phyloP scores from a whole-genome alignment of 2,797 vertebrate genomes.

The Poecilia gillii region DNA sequence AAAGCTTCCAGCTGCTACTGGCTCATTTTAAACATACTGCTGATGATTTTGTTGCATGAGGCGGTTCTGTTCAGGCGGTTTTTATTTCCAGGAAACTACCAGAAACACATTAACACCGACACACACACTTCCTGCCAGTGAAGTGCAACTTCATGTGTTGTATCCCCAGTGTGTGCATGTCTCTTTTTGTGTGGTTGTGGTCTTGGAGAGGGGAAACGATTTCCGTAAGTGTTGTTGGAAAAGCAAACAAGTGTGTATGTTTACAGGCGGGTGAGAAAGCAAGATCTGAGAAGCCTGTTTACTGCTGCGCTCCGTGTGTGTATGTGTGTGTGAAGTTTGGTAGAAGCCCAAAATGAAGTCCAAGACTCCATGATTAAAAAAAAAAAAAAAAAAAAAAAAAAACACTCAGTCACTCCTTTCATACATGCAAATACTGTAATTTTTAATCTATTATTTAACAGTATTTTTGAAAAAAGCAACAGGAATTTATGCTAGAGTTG shows the following conservation, averaged over 20 bases:
- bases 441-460: not conserved
- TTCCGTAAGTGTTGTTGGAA: conserved; percentile 71
- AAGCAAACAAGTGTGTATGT: conserved; percentile 74
- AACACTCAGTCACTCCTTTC: conserved; percentile 9
- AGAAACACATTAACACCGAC: conserved; percentile 43
- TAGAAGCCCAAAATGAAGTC: conserved; percentile 41
- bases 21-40: not conserved
- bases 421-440: conserved; percentile 21
- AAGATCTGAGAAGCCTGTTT: conserved; percentile 70
- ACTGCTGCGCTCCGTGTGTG: conserved; percentile 46
- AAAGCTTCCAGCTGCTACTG: not conserved
- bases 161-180: conserved; percentile 33
- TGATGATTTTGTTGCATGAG: not conserved
- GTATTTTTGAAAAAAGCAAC: not conserved
- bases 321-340: conserved; percentile 29
- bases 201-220: conserved; percentile 44
- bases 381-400: conserved; percentile 51
- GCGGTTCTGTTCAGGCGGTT: conserved; percentile 11
- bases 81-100: conserved; percentile 39
- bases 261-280: conserved; percentile 72
- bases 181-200: conserved; percentile 45
- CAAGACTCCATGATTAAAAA: conserved; percentile 38
- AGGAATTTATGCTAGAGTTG: not conserved
- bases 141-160: conserved; percentile 50
- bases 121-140: conserved; percentile 27